Evolutionary conservation across 2,888 invertebrate genomes (phyloP).

Genomic region (Epinotia brunnichana): DNA sequence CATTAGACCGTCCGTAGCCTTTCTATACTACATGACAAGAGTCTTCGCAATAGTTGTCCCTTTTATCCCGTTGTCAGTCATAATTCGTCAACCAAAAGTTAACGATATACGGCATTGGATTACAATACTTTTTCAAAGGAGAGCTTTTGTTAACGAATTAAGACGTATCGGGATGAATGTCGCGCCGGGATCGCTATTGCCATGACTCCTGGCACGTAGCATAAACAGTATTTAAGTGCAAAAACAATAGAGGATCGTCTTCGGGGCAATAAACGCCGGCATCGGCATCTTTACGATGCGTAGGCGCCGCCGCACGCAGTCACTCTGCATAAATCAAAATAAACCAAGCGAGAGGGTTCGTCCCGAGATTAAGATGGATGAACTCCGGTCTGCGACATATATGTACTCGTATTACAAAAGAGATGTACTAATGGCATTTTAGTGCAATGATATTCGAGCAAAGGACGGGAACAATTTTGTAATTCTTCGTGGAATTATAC

Average conservation of each 20-base stretch:
- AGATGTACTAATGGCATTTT: neutral
- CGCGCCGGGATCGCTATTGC: neutral
- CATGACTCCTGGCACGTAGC: neutral
- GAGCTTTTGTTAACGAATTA: too few relatives aligned
- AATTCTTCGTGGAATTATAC: neutral
- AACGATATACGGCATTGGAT: too few relatives aligned
- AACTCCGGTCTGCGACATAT: slow-evolving; percentile 41
- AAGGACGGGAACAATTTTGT: neutral
- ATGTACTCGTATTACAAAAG: slow-evolving; percentile 16
- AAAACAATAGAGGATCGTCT: slow-evolving; percentile 22
- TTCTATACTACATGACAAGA: too few relatives aligned
- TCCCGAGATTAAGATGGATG: slow-evolving; percentile 50
- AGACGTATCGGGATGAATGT: neutral
- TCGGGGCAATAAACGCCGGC: slow-evolving; percentile 23
- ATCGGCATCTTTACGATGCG: slow-evolving; percentile 46
- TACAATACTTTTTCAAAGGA: too few relatives aligned
- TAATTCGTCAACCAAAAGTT: too few relatives aligned
- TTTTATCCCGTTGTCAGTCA: too few relatives aligned
- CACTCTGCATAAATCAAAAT: slow-evolving; percentile 72
- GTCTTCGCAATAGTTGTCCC: too few relatives aligned
- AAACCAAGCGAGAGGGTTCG: slow-evolving; percentile 51
- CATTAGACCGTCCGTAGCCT: too few relatives aligned
- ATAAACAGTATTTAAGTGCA: slow-evolving; percentile 1
- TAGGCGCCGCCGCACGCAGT: slow-evolving; percentile 60
- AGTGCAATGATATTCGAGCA: neutral